phyloP scores from a whole-genome alignment of 2,888 invertebrate species.

The Chrysolina oricalcia region DNA sequence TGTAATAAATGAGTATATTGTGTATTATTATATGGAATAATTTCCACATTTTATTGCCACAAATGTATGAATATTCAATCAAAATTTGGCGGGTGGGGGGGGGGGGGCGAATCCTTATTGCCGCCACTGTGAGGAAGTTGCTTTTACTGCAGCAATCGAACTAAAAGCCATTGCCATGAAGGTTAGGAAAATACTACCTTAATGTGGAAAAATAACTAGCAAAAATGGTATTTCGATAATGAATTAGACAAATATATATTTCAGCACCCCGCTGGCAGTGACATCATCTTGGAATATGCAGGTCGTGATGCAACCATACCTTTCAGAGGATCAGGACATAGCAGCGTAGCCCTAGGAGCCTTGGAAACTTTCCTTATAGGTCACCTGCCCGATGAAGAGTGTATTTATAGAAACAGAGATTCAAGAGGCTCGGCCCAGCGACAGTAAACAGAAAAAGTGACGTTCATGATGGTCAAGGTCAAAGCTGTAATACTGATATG shows the following conservation, averaged over 20 bases:
- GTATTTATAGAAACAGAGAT: slow-evolving; percentile 80
- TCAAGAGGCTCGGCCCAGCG: not conserved
- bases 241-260: slow-evolving; percentile 54
- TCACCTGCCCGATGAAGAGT: slow-evolving; percentile 81
- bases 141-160: too few relatives aligned
- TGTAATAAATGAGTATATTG: too few relatives aligned
- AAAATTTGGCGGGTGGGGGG: too few relatives aligned
- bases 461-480: not conserved
- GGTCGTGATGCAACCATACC: slow-evolving; percentile 89
- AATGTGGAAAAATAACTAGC: too few relatives aligned
- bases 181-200: too few relatives aligned
- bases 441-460: not conserved
- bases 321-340: slow-evolving; percentile 88
- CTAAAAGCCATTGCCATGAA: too few relatives aligned
- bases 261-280: slow-evolving; percentile 89
- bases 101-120: too few relatives aligned
- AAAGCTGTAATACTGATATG: not conserved
- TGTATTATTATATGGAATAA: too few relatives aligned
- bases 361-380: slow-evolving; percentile 84
- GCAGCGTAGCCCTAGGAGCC: slow-evolving; percentile 77
- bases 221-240: not conserved
- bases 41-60: too few relatives aligned
- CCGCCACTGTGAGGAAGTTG: too few relatives aligned
- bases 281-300: slow-evolving; percentile 87
- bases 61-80: too few relatives aligned